A percentile compares a stretch with the other conserved stretches of the same genome.
Conservation (phyloP, 23 tunicate species). For the Trididemnum nubilum region DNA sequence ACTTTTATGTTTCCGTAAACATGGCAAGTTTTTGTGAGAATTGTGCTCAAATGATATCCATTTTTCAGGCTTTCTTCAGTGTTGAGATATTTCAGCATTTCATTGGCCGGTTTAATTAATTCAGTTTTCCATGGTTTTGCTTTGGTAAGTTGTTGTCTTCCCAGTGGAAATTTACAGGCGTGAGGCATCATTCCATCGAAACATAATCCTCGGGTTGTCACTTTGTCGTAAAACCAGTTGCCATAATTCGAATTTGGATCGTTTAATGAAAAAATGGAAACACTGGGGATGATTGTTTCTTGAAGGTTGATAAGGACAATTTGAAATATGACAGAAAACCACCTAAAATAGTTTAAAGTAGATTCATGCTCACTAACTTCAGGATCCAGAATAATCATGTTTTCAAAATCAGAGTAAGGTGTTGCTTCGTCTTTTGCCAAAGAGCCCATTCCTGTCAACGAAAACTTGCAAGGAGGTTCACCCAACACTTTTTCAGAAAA, state of each 20-base stretch:
- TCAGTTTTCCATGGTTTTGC: neutral
- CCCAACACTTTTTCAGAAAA: neutral
- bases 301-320: neutral
- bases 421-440: neutral
- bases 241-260: neutral
- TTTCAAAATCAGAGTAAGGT: neutral
- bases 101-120: neutral
- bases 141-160: neutral
- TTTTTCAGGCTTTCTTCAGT: too few species aligned
- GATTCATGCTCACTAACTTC: neutral
- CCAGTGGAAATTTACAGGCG: too few species aligned
- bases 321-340: neutral
- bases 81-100: neutral
- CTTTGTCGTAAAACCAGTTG: neutral
- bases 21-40: conserved; percentile 1
- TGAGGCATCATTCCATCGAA: neutral
- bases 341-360: neutral
- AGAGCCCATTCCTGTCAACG: too few species aligned
- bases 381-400: neutral
- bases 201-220: neutral
- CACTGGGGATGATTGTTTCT: neutral
- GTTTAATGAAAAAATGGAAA: too few species aligned
- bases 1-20: too few species aligned
- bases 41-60: neutral
- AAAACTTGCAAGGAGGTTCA: neutral